phyloP scores from a whole-genome alignment of 2,113 vertebrate species.

The Capra hircus region DNA sequence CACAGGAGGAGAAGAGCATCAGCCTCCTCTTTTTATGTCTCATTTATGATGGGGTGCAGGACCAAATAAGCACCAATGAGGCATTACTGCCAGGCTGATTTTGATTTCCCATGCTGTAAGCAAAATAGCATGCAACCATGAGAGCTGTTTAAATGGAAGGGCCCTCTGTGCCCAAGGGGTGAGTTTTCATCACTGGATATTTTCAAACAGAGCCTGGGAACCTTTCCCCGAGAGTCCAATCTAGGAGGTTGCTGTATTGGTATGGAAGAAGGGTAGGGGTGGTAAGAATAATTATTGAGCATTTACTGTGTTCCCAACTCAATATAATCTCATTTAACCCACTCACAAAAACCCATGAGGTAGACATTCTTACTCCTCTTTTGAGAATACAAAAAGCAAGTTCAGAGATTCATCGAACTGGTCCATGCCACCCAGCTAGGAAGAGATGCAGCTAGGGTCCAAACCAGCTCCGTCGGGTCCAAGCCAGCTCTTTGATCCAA shows the following conservation, averaged over 20 bases:
- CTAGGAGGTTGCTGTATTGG: not conserved
- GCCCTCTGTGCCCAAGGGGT: not conserved
- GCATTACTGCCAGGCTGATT: not conserved
- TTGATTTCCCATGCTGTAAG: not conserved
- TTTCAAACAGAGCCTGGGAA: not conserved
- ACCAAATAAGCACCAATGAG: not conserved
- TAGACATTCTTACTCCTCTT: not conserved
- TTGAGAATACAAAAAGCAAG: not conserved
- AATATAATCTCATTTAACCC: not conserved
- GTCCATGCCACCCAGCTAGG: not conserved
- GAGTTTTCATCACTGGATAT: not conserved
- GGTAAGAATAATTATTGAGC: not conserved
- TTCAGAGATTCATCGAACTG: not conserved
- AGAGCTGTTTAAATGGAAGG: not conserved
- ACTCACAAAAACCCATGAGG: not conserved
- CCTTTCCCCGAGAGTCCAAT: not conserved
- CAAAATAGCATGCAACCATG: not conserved
- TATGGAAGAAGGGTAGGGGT: not conserved
- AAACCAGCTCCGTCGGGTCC: not conserved
- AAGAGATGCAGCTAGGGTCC: not conserved
- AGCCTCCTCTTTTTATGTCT: not conserved
- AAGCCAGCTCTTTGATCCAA: not conserved
- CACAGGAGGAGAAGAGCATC: not conserved
- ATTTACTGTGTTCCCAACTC: not conserved
- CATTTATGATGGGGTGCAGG: not conserved